Evolutionary conservation across 2,888 invertebrate genomes (phyloP), one percentile per base, ranked within the genome.

Genomic region (Cyclophora albipunctata): DNA sequence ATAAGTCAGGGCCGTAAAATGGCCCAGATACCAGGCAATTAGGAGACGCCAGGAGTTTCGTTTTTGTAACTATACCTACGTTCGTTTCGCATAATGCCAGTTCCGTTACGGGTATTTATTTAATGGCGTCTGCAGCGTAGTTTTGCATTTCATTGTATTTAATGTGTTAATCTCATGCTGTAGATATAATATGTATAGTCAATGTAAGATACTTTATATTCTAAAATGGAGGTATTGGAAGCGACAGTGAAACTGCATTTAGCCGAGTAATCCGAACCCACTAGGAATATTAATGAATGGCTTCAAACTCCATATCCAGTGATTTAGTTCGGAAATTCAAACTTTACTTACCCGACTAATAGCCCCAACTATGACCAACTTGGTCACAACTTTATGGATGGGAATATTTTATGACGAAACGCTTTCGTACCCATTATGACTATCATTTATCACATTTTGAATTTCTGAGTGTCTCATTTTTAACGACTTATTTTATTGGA

Each of bases 171-270:
- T 20, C 20, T 20, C 20, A 20, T 20, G 20, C 20, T 20, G 20
- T 20, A 1, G 1, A 20, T 20, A 20, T 20, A 20, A 20, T 20
- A 20, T 20, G 20, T 20, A 20, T 20, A 20, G 20, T 20, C 20
- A 20, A 43, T 33, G 20, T 34, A 37, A 37, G 2, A 37, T 42
- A 43, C 34, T 33, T 40, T 33, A 20, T 7, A 7, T 40, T 45
- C 52, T 71, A 58, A 59, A 64, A 63, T 55, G 67, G 62, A 66
- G 20, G 66, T 37, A 71, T 69, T 69, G 68, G 66, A 63, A 59
- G 60, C 67, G 73, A 84, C 82, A 80, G 71, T 63, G 77, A 77
- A 82, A 81, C 74, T 83, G 81, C 84, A 85, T 84, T 84, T 80
- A 76, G 75, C 63, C 68, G 76, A 64, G 63, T 75, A 73, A 72